phyloP scores from a whole-genome alignment of 2,113 vertebrate genomes.

The Coregonus clupeaformis region DNA sequence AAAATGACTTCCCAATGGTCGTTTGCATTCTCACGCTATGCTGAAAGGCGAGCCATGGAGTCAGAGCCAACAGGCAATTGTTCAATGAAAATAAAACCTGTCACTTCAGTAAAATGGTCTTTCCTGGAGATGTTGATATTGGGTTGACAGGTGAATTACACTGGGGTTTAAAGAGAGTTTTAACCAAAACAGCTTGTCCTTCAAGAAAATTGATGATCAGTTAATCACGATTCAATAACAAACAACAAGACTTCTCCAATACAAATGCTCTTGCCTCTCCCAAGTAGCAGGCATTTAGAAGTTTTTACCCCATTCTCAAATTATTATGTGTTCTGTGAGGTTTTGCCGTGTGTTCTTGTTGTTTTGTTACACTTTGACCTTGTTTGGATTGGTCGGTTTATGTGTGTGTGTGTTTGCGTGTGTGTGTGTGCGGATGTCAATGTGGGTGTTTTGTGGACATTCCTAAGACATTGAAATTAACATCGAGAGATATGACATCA shows the following conservation, averaged over 20 bases:
- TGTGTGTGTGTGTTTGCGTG: not conserved
- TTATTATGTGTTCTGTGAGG: no score
- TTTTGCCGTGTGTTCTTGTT: no score
- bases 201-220: conserved; percentile 1
- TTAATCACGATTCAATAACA: conserved; percentile 2
- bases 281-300: conserved; percentile 9
- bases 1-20: conserved; percentile 46
- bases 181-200: conserved; percentile 11
- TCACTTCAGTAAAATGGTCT: conserved; percentile 18
- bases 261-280: not conserved
- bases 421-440: not conserved
- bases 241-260: conserved; percentile 17
- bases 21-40: conserved; percentile 51
- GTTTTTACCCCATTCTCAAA: not conserved
- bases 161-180: conserved; percentile 13
- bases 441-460: conserved; percentile 15
- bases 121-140: not conserved
- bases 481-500: conserved; percentile 39
- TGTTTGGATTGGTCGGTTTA: not conserved
- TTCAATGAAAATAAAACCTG: conserved; percentile 26
- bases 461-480: conserved; percentile 33
- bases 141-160: conserved; percentile 28
- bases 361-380: not conserved
- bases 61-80: conserved; percentile 22
- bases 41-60: conserved; percentile 37